Conservation (phyloP, 2,113 vertebrate genomes). For the Esox niger region DNA sequence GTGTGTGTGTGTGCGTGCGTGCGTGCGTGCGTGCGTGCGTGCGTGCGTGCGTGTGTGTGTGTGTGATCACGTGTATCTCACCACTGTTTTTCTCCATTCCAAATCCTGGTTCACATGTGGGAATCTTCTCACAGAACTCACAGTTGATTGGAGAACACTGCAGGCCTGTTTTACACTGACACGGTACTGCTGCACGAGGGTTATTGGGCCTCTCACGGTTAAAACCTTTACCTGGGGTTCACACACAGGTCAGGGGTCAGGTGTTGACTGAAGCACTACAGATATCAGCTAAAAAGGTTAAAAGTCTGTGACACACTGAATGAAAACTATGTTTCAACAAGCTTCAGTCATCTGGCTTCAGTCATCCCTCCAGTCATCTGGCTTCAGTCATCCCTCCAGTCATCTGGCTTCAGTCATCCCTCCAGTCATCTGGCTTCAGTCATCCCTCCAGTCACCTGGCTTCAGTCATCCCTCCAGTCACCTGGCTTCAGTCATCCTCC, state of each 20-base stretch:
- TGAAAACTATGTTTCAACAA: too few relatives aligned
- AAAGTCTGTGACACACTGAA: too few relatives aligned
- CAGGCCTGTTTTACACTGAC: conserved; percentile 76
- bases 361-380: too few relatives aligned
- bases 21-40: neutral
- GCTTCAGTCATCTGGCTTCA: too few relatives aligned
- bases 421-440: too few relatives aligned
- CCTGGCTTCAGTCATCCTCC: too few relatives aligned
- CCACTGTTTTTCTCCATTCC: conserved; percentile 66
- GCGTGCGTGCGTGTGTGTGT: neutral
- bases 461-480: too few relatives aligned
- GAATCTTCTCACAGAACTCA: conserved; percentile 82
- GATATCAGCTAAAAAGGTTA: neutral
- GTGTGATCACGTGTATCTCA: conserved; percentile 32
- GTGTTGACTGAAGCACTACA: neutral
- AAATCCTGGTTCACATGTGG: conserved; percentile 73
- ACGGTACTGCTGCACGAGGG: conserved; percentile 70
- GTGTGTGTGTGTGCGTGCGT: neutral
- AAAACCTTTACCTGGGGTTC: conserved; percentile 82
- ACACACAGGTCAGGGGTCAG: conserved; percentile 4
- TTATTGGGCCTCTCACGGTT: conserved; percentile 69
- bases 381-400: too few relatives aligned
- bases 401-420: too few relatives aligned
- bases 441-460: too few relatives aligned
- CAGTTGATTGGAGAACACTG: conserved; percentile 84